These are phyloP conservation scores for Latheticus oryzae DNA, from an alignment of 2,888 invertebrate genomes.

Conservation along the genomic window DNA sequence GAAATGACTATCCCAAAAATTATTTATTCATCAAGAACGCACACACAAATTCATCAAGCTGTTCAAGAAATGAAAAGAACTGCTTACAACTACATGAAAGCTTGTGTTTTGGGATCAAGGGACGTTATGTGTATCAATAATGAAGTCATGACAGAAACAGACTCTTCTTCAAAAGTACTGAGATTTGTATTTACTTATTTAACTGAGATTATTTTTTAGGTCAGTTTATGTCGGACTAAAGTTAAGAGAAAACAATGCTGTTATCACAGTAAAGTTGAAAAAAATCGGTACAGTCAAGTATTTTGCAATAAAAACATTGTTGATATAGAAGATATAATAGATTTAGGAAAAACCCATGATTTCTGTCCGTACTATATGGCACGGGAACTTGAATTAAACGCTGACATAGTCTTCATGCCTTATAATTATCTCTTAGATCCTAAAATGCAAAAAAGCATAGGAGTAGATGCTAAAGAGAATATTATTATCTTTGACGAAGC, in stretches of 20 bases:
- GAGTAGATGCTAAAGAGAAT: slow-evolving; percentile 75
- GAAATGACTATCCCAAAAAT: slow-evolving; percentile 75
- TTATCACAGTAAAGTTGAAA: slow-evolving; percentile 84
- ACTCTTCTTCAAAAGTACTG: slow-evolving; percentile 76
- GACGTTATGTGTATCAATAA: slow-evolving; percentile 98
- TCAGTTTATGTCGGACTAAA: slow-evolving; percentile 80
- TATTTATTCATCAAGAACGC: slow-evolving; percentile 96
- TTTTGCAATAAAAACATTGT: slow-evolving; percentile 67
- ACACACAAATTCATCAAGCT: slow-evolving; percentile 95
- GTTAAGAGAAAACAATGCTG: slow-evolving; percentile 82
- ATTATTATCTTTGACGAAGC: slow-evolving; percentile 97
- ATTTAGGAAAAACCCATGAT: slow-evolving; percentile 80
- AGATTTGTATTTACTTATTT: neutral
- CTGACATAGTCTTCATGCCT: slow-evolving; percentile 97
- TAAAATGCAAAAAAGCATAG: slow-evolving; percentile 40
- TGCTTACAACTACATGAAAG: slow-evolving; percentile 83
- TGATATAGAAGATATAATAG: slow-evolving; percentile 94
- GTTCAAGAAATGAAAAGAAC: slow-evolving; percentile 94
- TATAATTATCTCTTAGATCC: slow-evolving; percentile 77
- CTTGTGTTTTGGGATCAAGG: slow-evolving; percentile 90
- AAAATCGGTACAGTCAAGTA: slow-evolving; percentile 73
- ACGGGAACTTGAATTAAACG: slow-evolving; percentile 84
- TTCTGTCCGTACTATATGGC: slow-evolving; percentile 96
- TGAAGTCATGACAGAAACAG: slow-evolving; percentile 77
- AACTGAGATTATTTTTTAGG: neutral